Conservation (phyloP, 1,140 invertebrate species). For the Anagrus nilaparvatae region DNA sequence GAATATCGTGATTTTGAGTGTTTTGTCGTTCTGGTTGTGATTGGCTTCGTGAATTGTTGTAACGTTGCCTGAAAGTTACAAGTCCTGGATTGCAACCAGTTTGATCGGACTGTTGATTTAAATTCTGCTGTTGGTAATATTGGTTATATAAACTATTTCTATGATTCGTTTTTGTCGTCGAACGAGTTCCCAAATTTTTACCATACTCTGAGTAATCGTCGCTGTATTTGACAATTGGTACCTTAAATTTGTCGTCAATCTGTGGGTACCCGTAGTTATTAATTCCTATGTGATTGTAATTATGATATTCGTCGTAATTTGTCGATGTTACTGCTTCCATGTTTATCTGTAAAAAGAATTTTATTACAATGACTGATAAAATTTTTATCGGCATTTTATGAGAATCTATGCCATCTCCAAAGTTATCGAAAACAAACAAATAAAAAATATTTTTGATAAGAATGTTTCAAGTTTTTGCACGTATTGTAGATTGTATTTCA, state of each 20-base stretch:
- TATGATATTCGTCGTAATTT: conserved; percentile 31
- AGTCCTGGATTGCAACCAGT: conserved; percentile 15
- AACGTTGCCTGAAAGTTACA: conserved; percentile 22
- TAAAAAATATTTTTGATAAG: too few relatives aligned
- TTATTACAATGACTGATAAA: too few relatives aligned
- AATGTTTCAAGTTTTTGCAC: too few relatives aligned
- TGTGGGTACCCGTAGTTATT: conserved; percentile 36
- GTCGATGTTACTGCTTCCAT: conserved; percentile 39
- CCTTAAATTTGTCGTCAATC: conserved; percentile 32
- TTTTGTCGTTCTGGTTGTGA: conserved; percentile 36
- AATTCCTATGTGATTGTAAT: conserved; percentile 31
- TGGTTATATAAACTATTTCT: neutral
- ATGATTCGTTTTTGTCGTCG: too few relatives aligned
- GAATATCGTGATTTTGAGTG: conserved; percentile 24
- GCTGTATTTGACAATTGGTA: conserved; percentile 26
- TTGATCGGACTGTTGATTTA: neutral
- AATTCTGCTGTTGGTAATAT: conserved; percentile 5
- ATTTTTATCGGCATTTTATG: too few relatives aligned
- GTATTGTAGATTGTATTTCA: too few relatives aligned
- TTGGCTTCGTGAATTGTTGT: conserved; percentile 29
- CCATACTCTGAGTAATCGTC: conserved; percentile 29
- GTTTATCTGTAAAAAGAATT: conserved; percentile 39
- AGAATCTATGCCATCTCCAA: too few relatives aligned
- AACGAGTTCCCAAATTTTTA: conserved; percentile 15
- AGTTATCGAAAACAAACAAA: too few relatives aligned